Evolutionary conservation across 1,140 invertebrate species (phyloP), one percentile per base, ranked within the genome.

Genomic region (Leptinotarsa texana): DNA sequence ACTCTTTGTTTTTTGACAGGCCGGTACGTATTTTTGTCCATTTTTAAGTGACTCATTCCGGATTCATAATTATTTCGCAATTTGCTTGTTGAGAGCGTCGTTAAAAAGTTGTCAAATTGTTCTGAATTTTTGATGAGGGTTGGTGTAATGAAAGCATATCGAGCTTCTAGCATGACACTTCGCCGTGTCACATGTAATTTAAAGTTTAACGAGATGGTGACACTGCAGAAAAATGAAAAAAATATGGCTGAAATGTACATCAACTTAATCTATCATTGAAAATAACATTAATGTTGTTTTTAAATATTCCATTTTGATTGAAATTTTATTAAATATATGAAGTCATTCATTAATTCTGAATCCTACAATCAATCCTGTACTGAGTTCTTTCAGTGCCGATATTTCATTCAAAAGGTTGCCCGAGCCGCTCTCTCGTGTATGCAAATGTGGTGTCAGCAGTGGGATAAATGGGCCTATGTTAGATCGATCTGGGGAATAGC

Each of bases 381-480:
- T 11, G 33, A 42, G 33, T 65, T 65, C 63, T n/a, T 65, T 57
- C 51, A 57, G n/a, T 57, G 51, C 51, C 51, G 51, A 57, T 57
- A 57, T 57, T 57, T 57, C 51, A 57, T 57, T 57, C 51, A 57
- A 8, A 57, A 57, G n/a, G 51, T 18, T 57, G n/a, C n/a, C 17
- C 13, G 33, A 57, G 15, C 51, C 51, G 51, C n/a, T n/a, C 3
- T 57, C 63, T 24, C 22, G 24, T 49, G 49, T 51, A 61, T 77
- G 69, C 76, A 75, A 74, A 75, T 49, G 74, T 66, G 62, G 66
- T 74, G 76, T 77, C 76, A 77, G 76, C 73, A 75, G 17, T 21
- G 67, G 71, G 69, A 74, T 65, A 73, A 75, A 74, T 75, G 73
- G 4, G 70, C 47, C 73, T 72, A 65, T 62, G 71, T 63, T 48